Conservation (phyloP, 1,140 invertebrate genomes). For the Riptortus pedestris region DNA sequence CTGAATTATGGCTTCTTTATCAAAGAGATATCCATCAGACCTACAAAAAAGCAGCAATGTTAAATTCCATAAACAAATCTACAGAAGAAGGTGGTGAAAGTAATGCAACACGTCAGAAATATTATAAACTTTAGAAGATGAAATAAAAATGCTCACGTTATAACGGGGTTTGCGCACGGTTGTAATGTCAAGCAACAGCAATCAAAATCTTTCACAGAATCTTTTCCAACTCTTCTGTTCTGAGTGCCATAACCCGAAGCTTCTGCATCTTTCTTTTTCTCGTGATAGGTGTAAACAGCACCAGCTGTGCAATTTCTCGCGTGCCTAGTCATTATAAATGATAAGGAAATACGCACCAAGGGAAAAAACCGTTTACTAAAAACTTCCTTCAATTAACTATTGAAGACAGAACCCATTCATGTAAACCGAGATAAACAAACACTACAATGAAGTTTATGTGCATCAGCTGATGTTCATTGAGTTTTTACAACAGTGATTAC, state of each 20-base stretch:
- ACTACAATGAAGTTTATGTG: too few relatives aligned
- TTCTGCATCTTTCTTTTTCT: slow-evolving; percentile 91
- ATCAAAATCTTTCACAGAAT: slow-evolving; percentile 96
- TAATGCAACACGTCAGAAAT: too few relatives aligned
- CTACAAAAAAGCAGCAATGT: slow-evolving; percentile 46
- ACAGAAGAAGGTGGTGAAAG: too few relatives aligned
- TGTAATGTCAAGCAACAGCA: slow-evolving; percentile 95
- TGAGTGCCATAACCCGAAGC: slow-evolving; percentile 85
- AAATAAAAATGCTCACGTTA: slow-evolving; percentile 52
- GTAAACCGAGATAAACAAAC: too few relatives aligned
- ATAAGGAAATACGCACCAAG: neutral
- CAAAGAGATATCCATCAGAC: slow-evolving; percentile 88
- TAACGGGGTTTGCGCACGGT: slow-evolving; percentile 79
- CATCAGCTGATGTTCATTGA: too few relatives aligned
- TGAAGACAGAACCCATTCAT: too few relatives aligned
- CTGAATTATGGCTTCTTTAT: slow-evolving; percentile 93
- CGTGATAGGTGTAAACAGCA: slow-evolving; percentile 96
- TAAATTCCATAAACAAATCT: too few relatives aligned
- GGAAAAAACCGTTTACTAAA: neutral
- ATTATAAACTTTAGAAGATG: too few relatives aligned
- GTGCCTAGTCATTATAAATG: slow-evolving; percentile 72
- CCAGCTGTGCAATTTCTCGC: slow-evolving; percentile 96
- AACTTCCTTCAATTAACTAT: too few relatives aligned
- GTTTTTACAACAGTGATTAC: too few relatives aligned
- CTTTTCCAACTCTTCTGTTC: slow-evolving; percentile 77